Base-by-base conservation (phyloP, 2,888 invertebrate genomes). In the Sinotaia quadrata region DNA sequence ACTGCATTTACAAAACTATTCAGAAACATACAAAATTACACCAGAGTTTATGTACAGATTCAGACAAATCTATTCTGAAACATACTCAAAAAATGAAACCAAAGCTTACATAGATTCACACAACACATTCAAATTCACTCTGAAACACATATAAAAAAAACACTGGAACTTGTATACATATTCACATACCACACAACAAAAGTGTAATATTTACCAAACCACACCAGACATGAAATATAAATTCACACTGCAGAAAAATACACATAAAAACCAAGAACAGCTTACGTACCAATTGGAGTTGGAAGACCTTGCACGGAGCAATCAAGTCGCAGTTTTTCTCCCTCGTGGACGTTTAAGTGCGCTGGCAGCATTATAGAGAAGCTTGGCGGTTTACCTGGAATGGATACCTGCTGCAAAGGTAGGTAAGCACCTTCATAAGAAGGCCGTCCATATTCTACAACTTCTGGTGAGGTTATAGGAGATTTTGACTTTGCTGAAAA, bases 221-320 rank as follows among this genome's bases (percentile, higher is more conserved):
- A n/a, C n/a, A n/a, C n/a, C n/a, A n/a, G n/a, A n/a, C n/a, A n/a
- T n/a, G n/a, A n/a, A n/a, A n/a, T n/a, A n/a, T n/a, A n/a, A n/a
- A 41, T 15, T 15, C 36, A 41, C 10, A 41, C 10, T n/a, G 41
- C 10, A 41, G n/a, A 33, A n/a, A 8, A 29, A 21, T 27, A 37
- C 41, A 36, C 58, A 36, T 27, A 24, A 27, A 21, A 36, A 29
- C 47, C 29, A 31, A 47, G 33, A 49, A 33, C 24, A 36, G 36
- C 34, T 15, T 21, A 47, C 80, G 77, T 76, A 86, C 87, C 82
- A 41, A 79, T 72, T 37, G 87, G 87, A 60, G 76, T 75, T 15
- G 86, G 86, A 54, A 78, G 79, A 18, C 87, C 87, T 44, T 85
- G 84, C n/a, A 86, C 81, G 18, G 80, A 68, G 63, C 82, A 85